These are phyloP conservation scores for Trochalopteron elliotii DNA, from an alignment of 2,113 vertebrate genomes.

Conservation along the genomic window DNA sequence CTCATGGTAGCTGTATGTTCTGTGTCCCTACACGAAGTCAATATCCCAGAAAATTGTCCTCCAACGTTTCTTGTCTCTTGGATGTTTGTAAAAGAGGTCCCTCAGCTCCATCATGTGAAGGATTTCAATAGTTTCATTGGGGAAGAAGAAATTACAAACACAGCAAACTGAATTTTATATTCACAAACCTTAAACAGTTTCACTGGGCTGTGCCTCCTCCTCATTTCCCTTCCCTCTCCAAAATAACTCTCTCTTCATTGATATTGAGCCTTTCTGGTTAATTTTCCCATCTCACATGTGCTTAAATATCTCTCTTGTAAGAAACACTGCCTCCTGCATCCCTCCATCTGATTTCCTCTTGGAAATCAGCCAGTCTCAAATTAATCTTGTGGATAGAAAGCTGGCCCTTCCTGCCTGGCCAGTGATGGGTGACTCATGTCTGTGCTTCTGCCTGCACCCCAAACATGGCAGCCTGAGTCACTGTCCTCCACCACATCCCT, in stretches of 20 bases:
- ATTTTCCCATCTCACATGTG: background rate
- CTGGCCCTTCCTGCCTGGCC: background rate
- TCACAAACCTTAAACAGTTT: background rate
- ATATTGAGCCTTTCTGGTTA: background rate
- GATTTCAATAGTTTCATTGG: background rate
- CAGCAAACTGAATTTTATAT: background rate
- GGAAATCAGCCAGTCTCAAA: slow-evolving; percentile 17
- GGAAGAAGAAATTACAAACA: background rate
- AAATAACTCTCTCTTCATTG: background rate
- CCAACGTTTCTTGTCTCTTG: background rate
- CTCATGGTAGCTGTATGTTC: background rate
- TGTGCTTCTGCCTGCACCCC: slow-evolving; percentile 4
- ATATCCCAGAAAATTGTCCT: background rate
- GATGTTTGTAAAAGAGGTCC: background rate
- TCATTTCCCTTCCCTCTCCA: background rate
- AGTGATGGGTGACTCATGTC: slow-evolving; percentile 48
- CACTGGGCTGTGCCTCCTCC: background rate
- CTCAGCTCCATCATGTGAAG: background rate
- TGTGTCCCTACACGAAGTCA: background rate
- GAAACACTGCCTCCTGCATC: background rate
- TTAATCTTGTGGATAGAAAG: background rate
- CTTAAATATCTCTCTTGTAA: background rate
- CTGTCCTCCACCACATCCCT: background rate
- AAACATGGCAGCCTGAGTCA: slow-evolving; percentile 14
- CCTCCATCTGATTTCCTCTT: slow-evolving; percentile 7